These are phyloP conservation scores for Dascyllus trimaculatus DNA, from an alignment of 2,113 vertebrate species.

Conservation along the genomic window DNA sequence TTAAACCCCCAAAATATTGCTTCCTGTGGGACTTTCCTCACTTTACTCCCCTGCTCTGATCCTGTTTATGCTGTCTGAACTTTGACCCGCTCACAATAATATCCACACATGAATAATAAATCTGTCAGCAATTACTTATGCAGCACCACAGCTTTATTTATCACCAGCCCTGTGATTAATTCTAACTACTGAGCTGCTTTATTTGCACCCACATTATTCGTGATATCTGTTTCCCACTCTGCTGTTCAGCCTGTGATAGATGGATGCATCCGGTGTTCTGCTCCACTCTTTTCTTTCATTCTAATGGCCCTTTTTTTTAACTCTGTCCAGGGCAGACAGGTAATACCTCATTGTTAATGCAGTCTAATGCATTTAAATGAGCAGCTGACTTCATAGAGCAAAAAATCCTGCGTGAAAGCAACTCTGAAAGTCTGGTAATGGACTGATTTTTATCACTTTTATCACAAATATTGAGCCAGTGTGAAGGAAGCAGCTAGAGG, in stretches of 20 bases:
- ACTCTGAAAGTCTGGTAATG: conserved; percentile 45
- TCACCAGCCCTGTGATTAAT: conserved; percentile 9
- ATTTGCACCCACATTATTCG: conserved; percentile 1
- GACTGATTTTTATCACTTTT: conserved; percentile 43
- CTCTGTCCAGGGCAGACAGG: conserved; percentile 62
- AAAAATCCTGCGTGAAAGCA: conserved; percentile 57
- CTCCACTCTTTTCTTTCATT: conserved; percentile 9
- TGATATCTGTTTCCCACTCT: conserved; percentile 27
- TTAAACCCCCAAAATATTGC: background rate
- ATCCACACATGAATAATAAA: background rate
- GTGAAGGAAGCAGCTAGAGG: background rate
- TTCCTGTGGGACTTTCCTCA: background rate
- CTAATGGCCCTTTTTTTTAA: conserved; percentile 56
- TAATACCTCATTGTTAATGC: conserved; percentile 66
- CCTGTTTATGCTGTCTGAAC: conserved; percentile 3
- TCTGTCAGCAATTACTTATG: background rate
- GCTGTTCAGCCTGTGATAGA: conserved; percentile 16
- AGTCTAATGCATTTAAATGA: conserved; percentile 70
- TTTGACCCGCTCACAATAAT: conserved; percentile 18
- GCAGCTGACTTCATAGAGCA: conserved; percentile 43
- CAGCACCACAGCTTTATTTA: conserved; percentile 1
- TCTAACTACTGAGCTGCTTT: background rate
- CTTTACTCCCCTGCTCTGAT: background rate
- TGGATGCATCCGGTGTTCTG: conserved; percentile 46
- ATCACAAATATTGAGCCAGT: conserved; percentile 19